Base-by-base conservation (phyloP, 2,113 vertebrate species). In the Promerops cafer region DNA sequence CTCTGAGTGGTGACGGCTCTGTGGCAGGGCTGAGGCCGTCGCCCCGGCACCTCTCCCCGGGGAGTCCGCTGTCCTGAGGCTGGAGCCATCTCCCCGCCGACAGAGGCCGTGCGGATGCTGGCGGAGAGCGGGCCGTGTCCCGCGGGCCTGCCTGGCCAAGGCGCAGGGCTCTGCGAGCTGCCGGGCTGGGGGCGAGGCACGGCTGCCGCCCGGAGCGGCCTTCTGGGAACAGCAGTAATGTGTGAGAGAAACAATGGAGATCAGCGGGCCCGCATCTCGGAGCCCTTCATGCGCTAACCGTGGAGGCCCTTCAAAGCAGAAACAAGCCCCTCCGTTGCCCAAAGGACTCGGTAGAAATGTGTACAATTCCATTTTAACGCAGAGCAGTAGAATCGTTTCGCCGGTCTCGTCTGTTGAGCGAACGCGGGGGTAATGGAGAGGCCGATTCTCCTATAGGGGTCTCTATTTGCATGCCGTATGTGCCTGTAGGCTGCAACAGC, bases 391-490 rank as follows among this genome's bases (percentile, higher is more conserved):
- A 45, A n/a, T 23, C 5, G 15, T 37, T 84, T 71, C 56, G 47
- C 39, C 26, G 5, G 40, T 53, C n/a, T 35, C 17, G 49, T 80
- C 54, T 64, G 6, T 28, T 40, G 88, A 93, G 69, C 53, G 30
- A 90, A 90, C 69, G 66, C 79, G 95, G 78, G 37, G 92, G 35
- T 85, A 82, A 94, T 26, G 49, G 87, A 60, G 71, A 69, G 64
- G 70, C 63, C 30, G 77, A 71, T 35, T 80, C 90, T 95, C 95
- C 96, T 96, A 91, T 93, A 95, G 94, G 82, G 92, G 96, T 95
- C 94, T n/a, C 92, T 96, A 83, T 90, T 90, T 26, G 87, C 87
- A 79, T 76, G 84, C 87, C 90, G 39, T 85, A 94, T 87, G 96
- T 37, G 74, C 44, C 82, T 54, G 45, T 40, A 52, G 87, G 70